Evolutionary conservation across 2,888 invertebrate species (phyloP), one percentile per base, ranked within the genome.

Genomic region (Lasioglossum vierecki): DNA sequence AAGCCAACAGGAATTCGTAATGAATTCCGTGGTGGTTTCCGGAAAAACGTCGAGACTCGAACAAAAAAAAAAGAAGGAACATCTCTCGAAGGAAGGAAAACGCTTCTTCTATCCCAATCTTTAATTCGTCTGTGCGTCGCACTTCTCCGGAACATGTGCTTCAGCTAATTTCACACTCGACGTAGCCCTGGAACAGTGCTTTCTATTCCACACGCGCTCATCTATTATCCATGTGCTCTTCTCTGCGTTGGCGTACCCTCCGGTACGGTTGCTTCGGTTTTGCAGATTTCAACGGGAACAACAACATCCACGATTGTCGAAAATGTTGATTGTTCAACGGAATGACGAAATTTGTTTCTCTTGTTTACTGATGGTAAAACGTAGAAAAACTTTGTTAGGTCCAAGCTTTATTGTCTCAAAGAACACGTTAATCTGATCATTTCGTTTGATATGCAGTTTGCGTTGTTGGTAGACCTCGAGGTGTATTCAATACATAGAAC

Each of bases 11-110:
- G 76, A 71, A 60, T 46, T 71, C 72, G 46, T 73, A 74, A 49
- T 74, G 60, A 73, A 78, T 80, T 80, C 39, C 39, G 49, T 9
- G 22, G 66, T 66, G 72, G 18, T 15, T 46, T 46, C 13, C 73
- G 22, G 22, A 9, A 53, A 53, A n/a, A 53, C 53, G 53, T 53
- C n/a, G n/a, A n/a, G 9, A 22, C 53, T 8, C 22, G 5, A 2
- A 2, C 22, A n/a, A 22, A 22, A 53, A 53, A 22, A 53, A 53
- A 22, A 49, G 2, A 22, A 49, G 2, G 2, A 3, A 53, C 5
- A 0, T 53, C 53, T 9, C 53, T n/a, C n/a, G 9, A 9, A 53
- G 22, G 22, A 53, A 53, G 53, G n/a, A 53, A 9, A 53, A 53
- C n/a, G 53, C 53, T n/a, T 53, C 22, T 53, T 53, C 53, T 1